phyloP scores from a whole-genome alignment of 2,888 invertebrate genomes.

The Notodonta dromedarius region DNA sequence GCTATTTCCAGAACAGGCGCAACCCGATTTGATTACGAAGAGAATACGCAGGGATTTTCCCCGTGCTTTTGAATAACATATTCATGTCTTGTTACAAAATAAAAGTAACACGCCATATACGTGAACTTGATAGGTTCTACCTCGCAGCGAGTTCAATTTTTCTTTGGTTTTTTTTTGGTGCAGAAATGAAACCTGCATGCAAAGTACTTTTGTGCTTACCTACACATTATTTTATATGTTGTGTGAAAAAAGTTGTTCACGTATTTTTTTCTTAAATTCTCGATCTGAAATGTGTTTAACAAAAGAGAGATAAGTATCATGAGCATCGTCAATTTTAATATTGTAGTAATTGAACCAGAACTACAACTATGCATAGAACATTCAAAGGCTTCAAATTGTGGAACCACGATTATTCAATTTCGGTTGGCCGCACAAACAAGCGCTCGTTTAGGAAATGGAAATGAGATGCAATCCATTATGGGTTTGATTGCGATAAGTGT shows the following conservation, averaged over 20 bases:
- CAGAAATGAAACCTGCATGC: too few species aligned
- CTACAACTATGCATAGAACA: too few species aligned
- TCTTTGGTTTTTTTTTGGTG: too few species aligned
- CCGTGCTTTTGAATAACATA: conserved; percentile 25
- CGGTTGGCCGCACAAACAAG: neutral
- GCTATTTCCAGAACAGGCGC: neutral
- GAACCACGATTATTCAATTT: conserved; percentile 16
- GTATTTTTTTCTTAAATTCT: too few species aligned
- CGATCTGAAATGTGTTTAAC: too few species aligned
- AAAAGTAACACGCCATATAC: conserved; percentile 25
- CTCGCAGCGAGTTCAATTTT: too few species aligned
- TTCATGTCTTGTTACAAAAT: conserved; percentile 28
- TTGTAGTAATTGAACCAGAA: too few species aligned
- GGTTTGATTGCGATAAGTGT: neutral
- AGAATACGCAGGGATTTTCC: conserved; percentile 11
- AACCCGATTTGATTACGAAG: neutral
- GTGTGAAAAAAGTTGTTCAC: too few species aligned
- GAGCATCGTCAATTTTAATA: too few species aligned
- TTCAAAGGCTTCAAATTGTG: neutral
- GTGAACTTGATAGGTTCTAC: conserved; percentile 20
- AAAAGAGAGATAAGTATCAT: too few species aligned
- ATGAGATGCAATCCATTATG: conserved; percentile 8
- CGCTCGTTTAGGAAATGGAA: neutral
- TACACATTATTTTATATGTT: too few species aligned
- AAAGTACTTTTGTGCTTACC: too few species aligned